A percentile compares a stretch with the other conserved stretches of the same genome.
Evolutionary conservation across 2,113 vertebrate species (phyloP).

Genomic region (Paraplagusia blochii): DNA sequence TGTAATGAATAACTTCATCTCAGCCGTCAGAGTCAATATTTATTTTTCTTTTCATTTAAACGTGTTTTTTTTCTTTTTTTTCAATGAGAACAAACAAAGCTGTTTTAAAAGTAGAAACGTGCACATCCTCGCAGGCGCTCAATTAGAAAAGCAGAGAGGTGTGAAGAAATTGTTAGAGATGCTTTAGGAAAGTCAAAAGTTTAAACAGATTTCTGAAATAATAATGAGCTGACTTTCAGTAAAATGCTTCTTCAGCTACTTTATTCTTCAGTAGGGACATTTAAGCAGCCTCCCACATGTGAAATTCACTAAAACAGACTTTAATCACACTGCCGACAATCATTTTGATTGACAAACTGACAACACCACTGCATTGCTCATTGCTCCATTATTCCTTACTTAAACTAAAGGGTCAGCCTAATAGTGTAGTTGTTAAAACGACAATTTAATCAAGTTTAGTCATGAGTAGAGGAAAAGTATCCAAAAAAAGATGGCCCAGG

Average conservation of each 20-base stretch:
- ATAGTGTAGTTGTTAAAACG: too few relatives aligned
- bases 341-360: too few relatives aligned
- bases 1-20: slow-evolving; percentile 23
- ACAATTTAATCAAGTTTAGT: too few relatives aligned
- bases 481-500: too few relatives aligned
- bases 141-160: slow-evolving; percentile 31
- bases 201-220: background rate
- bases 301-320: too few relatives aligned
- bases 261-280: background rate
- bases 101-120: background rate
- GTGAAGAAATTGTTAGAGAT: slow-evolving; percentile 9
- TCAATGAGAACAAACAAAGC: slow-evolving; percentile 11
- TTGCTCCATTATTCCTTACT: too few relatives aligned
- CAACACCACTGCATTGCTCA: too few relatives aligned
- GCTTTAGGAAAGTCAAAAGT: slow-evolving; percentile 28
- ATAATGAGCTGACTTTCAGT: slow-evolving; percentile 5
- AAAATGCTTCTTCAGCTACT: slow-evolving; percentile 13
- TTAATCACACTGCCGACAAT: too few relatives aligned
- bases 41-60: background rate
- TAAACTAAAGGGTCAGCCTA: too few relatives aligned
- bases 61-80: background rate
- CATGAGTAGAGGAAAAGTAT: too few relatives aligned
- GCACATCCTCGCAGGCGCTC: background rate
- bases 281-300: too few relatives aligned
- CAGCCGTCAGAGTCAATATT: slow-evolving; percentile 12